Evolutionary conservation across 2,888 invertebrate genomes (phyloP).

Genomic region (Therioaphis trifolii): DNA sequence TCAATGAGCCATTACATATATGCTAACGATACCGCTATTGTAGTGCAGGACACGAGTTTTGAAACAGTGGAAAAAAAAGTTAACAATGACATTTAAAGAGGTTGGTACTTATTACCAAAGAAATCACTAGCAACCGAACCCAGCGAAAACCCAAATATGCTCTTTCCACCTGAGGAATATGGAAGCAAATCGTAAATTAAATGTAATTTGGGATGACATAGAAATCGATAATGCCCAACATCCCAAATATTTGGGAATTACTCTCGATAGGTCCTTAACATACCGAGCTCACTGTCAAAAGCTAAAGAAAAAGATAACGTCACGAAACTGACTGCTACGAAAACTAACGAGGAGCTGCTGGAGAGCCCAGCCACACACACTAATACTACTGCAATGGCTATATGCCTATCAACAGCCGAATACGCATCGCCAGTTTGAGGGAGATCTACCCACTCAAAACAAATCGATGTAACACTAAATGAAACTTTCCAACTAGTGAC

Average conservation of each 20-base stretch:
- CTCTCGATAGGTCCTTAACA: constrained; percentile 7
- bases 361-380: not conserved
- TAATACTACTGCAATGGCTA: no score
- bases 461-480: no score
- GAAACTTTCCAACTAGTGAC: no score
- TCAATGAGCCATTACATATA: not conserved
- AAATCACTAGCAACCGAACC: not conserved
- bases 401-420: no score
- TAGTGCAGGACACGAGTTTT: not conserved
- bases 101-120: not conserved
- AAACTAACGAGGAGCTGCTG: not conserved
- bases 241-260: constrained; percentile 1
- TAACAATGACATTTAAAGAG: not conserved
- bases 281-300: constrained; percentile 14
- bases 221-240: constrained; percentile 6
- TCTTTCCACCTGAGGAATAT: constrained; percentile 1
- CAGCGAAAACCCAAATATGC: constrained; percentile 4
- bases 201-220: not conserved
- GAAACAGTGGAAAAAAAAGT: not conserved
- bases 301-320: no score
- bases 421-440: no score
- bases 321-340: constrained; percentile 4
- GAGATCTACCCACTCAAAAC: no score
- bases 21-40: not conserved
- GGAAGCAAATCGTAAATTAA: not conserved